phyloP scores from a whole-genome alignment of 2,113 vertebrate species.

The Antigone vipio region DNA sequence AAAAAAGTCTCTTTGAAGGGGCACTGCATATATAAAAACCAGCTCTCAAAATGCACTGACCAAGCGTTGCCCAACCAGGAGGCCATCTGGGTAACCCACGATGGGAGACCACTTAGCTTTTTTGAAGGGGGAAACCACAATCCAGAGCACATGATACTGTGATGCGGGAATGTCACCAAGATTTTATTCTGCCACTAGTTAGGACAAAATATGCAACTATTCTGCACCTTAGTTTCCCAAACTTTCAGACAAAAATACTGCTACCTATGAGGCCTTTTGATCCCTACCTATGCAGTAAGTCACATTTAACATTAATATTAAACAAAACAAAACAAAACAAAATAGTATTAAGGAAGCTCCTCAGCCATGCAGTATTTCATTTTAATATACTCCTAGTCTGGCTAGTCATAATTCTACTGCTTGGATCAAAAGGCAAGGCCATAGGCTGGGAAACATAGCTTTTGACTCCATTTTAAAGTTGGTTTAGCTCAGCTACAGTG shows the following conservation, averaged over 20 bases:
- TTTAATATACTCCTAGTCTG: background rate
- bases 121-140: background rate
- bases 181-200: background rate
- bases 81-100: background rate
- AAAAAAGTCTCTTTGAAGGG: background rate
- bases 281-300: background rate
- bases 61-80: background rate
- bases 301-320: background rate
- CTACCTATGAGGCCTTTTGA: background rate
- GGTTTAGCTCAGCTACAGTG: background rate
- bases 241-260: background rate
- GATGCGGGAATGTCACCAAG: background rate
- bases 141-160: fast-evolving
- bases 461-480: background rate
- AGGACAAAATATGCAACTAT: background rate
- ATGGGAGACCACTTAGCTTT: background rate
- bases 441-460: background rate
- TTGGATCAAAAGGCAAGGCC: background rate
- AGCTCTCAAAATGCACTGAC: background rate
- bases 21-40: background rate
- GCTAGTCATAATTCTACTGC: background rate
- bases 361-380: background rate
- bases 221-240: background rate
- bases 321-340: background rate
- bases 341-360: background rate